phyloP scores from a whole-genome alignment of 2,113 vertebrate genomes.

The Oenanthe oenanthe region DNA sequence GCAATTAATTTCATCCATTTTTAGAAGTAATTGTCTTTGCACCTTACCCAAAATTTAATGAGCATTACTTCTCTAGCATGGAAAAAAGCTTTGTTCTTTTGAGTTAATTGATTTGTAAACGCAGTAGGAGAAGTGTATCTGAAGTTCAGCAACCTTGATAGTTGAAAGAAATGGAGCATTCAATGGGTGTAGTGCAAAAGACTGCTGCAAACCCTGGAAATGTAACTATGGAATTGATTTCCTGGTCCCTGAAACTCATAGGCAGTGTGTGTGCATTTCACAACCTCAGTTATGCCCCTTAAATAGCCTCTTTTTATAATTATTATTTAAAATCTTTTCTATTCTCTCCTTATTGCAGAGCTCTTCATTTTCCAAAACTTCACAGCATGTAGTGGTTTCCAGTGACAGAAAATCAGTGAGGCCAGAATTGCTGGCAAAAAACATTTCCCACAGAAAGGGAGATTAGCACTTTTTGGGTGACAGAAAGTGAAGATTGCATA shows the following conservation, averaged over 20 bases:
- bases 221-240: slow-evolving; percentile 44
- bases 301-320: neutral
- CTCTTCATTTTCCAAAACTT: neutral
- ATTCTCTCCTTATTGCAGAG: neutral
- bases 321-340: neutral
- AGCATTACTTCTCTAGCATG: slow-evolving; percentile 51
- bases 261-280: neutral
- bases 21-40: slow-evolving; percentile 66
- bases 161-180: slow-evolving; percentile 56
- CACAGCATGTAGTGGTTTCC: neutral
- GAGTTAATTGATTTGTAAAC: slow-evolving; percentile 70
- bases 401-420: neutral
- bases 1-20: slow-evolving; percentile 65
- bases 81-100: slow-evolving; percentile 66
- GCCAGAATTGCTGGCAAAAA: neutral
- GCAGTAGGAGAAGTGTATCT: slow-evolving; percentile 44
- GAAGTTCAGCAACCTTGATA: slow-evolving; percentile 64
- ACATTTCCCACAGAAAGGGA: neutral
- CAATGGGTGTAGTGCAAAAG: neutral
- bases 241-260: neutral
- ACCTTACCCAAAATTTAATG: slow-evolving; percentile 70
- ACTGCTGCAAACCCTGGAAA: slow-evolving; percentile 8
- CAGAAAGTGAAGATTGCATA: neutral
- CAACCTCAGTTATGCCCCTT: neutral
- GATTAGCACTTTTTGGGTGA: neutral